Conservation (phyloP, 2,888 invertebrate species). For the Diarsia dahlii region DNA sequence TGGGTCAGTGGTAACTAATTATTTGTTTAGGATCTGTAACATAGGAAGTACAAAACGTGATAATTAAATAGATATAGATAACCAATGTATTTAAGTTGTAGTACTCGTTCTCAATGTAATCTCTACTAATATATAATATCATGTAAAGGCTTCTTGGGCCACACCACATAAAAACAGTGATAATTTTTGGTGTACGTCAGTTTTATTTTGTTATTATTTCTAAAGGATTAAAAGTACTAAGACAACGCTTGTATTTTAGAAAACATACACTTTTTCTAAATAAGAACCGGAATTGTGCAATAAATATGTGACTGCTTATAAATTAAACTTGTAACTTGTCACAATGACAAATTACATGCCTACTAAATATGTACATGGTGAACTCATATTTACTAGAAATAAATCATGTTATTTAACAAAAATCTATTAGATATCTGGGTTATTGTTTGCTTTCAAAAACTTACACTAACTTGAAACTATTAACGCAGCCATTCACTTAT, state of each 20-base stretch:
- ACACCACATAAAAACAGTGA: too few species aligned
- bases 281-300: not conserved
- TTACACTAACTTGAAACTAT: not conserved
- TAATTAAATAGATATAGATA: too few species aligned
- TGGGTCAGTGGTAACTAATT: constrained; percentile 73
- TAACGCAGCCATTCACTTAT: not conserved
- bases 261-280: constrained; percentile 2
- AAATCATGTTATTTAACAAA: constrained; percentile 18
- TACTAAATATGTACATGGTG: constrained; percentile 7
- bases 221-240: not conserved
- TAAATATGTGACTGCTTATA: not conserved
- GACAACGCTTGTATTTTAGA: not conserved
- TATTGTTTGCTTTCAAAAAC: constrained; percentile 27
- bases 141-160: not conserved
- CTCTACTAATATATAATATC: not conserved
- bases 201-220: not conserved
- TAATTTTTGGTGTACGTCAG: not conserved
- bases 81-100: not conserved
- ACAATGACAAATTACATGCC: constrained; percentile 28
- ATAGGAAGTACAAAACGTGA: too few species aligned
- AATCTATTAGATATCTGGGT: not conserved
- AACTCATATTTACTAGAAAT: constrained; percentile 6
- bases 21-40: too few species aligned
- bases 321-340: constrained; percentile 14
- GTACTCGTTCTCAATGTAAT: not conserved